A percentile compares a stretch with the other conserved stretches of the same genome.
These are phyloP conservation scores for Philotrypesis tridentata DNA, from an alignment of 1,140 invertebrate genomes.

Conservation along the genomic window DNA sequence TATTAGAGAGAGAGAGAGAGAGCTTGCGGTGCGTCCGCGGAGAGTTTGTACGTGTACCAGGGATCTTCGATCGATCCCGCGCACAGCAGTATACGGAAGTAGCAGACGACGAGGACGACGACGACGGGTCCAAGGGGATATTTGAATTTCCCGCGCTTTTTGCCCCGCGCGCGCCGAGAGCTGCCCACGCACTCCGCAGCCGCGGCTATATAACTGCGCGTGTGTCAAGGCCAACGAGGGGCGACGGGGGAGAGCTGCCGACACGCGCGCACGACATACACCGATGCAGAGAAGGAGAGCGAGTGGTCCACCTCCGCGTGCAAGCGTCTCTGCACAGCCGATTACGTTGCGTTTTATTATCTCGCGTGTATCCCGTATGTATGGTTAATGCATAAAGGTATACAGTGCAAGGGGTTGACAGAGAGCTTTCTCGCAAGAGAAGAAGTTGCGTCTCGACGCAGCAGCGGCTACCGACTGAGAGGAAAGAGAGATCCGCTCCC, in stretches of 20 bases:
- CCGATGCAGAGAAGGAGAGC: too few species aligned
- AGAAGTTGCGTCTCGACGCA: slow-evolving; percentile 41
- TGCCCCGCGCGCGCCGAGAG: too few species aligned
- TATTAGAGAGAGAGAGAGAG: too few species aligned
- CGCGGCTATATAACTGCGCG: too few species aligned
- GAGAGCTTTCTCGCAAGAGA: neutral
- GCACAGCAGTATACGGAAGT: too few species aligned
- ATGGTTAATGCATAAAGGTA: too few species aligned
- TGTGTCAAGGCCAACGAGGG: neutral
- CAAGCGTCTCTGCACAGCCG: too few species aligned
- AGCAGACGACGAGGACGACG: neutral
- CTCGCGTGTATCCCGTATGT: too few species aligned
- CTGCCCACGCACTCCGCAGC: neutral
- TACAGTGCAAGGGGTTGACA: neutral
- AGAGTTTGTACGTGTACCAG: neutral
- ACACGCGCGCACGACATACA: too few species aligned
- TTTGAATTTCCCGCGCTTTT: slow-evolving; percentile 33
- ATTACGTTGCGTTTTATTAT: too few species aligned
- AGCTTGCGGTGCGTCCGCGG: neutral
- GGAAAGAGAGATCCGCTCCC: slow-evolving; percentile 17
- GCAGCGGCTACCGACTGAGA: slow-evolving; percentile 61
- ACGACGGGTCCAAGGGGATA: slow-evolving; percentile 17
- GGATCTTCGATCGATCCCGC: slow-evolving; percentile 34
- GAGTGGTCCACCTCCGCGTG: too few species aligned
- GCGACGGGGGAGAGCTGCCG: too few species aligned